Evolutionary conservation across 2,113 vertebrate genomes (phyloP), one percentile per base, ranked within the genome.

Genomic region (Excalfactoria chinensis): DNA sequence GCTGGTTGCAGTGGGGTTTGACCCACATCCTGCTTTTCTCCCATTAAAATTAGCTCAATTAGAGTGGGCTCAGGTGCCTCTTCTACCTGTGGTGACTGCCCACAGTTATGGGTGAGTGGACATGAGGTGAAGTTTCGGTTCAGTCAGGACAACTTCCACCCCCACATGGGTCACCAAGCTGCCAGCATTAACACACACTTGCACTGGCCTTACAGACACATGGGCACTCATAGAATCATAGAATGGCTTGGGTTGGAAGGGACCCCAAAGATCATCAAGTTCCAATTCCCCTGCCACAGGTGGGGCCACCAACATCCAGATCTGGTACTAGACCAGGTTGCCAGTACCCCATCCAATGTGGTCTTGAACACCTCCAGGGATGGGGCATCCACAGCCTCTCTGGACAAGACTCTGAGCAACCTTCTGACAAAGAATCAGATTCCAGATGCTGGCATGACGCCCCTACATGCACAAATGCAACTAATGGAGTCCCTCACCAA

Each of bases 81-180:
- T 8, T 70, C 43, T 56, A 46, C 8, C 80, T 84, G 62, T 1
- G 0, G 0, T 7, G 21, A 2, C 9, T 51, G 35, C 34, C 26
- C 19, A 14, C 3, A 2, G 49, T 21, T 35, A 46, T 28, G 35
- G 10, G 1, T 44, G 22, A 32, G 7, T 22, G 28, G n/a, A 37
- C 48, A 51, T 0, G 0, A 26, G 59, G 15, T 8, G 23, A 82
- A 48, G 18, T 49, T 64, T 64, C 12, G 7, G 4, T 84, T 75
- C 28, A 21, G 17, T 58, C 44, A 66, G 32, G 26, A 17, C 8
- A 8, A 32, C 0, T 1, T 64, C 53, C 58, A 28, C 0, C 0
- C 40, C 66, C 4, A 0, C 22, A 49, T 20, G 35, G 22, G 40
- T 64, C 69, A 30, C 62, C 66, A 25, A 32, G 34, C 28, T 18